A percentile compares a stretch with the other conserved stretches of the same genome.
phyloP scores from a whole-genome alignment of 2,888 invertebrate genomes.

The Acronicta alni region DNA sequence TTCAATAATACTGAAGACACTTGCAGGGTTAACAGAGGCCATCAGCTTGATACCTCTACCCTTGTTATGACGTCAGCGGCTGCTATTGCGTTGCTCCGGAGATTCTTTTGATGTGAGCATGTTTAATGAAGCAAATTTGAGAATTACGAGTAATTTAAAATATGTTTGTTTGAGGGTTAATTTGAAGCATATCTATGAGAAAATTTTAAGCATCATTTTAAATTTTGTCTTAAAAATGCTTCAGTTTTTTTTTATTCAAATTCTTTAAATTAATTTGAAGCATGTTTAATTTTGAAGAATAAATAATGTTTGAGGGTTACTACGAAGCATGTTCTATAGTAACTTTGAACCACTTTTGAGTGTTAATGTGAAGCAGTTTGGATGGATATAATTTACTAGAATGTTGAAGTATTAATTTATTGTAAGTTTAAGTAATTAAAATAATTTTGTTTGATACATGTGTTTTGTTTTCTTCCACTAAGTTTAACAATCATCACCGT shows the following conservation, averaged over 20 bases:
- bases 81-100: conserved; percentile 71
- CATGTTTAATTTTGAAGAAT: too few relatives aligned
- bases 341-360: too few relatives aligned
- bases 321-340: too few relatives aligned
- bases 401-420: conserved; percentile 45
- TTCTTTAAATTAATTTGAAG: neutral
- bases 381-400: too few relatives aligned
- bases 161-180: neutral
- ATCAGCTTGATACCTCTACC: conserved; percentile 66
- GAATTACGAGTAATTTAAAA: too few relatives aligned
- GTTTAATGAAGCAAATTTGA: conserved; percentile 4
- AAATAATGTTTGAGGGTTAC: too few relatives aligned
- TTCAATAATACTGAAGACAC: conserved; percentile 82
- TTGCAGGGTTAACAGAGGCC: conserved; percentile 73
- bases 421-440: conserved; percentile 50
- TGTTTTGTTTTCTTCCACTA: neutral
- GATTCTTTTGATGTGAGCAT: conserved; percentile 63
- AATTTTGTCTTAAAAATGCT: neutral
- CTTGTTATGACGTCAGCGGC: conserved; percentile 74
- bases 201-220: too few relatives aligned
- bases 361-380: too few relatives aligned
- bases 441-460: conserved; percentile 12
- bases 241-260: too few relatives aligned
- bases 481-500: too few relatives aligned
- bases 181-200: neutral